A percentile compares a stretch with the other conserved stretches of the same genome.
Evolutionary conservation across 2,888 invertebrate genomes (phyloP).

Genomic region (Hirtodrosophila trivittata): DNA sequence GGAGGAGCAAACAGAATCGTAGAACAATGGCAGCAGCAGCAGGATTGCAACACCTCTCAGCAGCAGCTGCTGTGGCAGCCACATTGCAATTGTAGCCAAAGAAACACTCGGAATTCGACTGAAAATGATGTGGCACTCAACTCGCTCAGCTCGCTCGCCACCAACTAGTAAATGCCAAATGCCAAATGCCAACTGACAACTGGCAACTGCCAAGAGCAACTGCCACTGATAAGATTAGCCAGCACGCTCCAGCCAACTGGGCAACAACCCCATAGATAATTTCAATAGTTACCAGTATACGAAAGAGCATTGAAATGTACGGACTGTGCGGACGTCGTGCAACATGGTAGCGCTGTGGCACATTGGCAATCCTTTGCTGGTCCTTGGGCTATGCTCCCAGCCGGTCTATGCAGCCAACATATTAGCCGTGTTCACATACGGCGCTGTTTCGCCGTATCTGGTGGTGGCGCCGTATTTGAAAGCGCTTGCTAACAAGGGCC

Average conservation of each 20-base stretch:
- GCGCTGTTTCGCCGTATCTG: constrained; percentile 61
- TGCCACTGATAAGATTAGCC: constrained; percentile 44
- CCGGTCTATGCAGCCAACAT: constrained; percentile 46
- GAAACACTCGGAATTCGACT: constrained; percentile 24
- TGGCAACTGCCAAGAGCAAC: constrained; percentile 1
- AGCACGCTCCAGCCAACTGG: not conserved
- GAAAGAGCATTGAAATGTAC: constrained; percentile 43
- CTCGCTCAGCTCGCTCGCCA: too few relatives aligned
- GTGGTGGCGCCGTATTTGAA: constrained; percentile 56
- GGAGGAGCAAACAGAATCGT: constrained; percentile 64
- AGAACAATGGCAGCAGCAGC: constrained; percentile 2
- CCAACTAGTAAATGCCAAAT: too few relatives aligned
- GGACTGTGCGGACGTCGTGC: constrained; percentile 47
- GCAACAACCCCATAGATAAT: constrained; percentile 1
- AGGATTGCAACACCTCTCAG: constrained; percentile 2
- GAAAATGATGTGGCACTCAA: not conserved
- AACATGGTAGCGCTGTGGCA: constrained; percentile 24
- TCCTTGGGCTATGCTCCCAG: constrained; percentile 30
- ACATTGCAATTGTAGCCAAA: constrained; percentile 17
- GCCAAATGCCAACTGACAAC: not conserved
- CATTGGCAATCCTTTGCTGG: constrained; percentile 8
- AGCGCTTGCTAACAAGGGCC: constrained; percentile 42
- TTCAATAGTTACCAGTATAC: constrained; percentile 35
- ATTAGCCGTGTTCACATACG: constrained; percentile 64
- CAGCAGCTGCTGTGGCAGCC: constrained; percentile 18